Conservation (phyloP, 2,113 vertebrate species). For the Synodontis membranacea region DNA sequence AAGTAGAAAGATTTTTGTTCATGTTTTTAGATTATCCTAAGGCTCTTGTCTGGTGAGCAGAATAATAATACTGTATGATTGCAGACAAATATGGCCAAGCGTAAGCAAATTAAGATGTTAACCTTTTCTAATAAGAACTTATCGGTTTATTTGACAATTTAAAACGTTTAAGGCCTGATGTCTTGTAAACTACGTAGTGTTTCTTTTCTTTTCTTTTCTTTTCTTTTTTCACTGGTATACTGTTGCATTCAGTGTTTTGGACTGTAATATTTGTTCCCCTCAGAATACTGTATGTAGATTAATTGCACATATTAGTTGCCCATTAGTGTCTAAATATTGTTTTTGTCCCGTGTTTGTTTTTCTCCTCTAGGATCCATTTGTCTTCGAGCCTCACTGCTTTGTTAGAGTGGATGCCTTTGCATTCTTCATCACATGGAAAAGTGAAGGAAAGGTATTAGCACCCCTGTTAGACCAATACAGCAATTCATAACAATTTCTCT, state of each 20-base stretch:
- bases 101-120: background rate
- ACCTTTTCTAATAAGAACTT: too few species aligned
- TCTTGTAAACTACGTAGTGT: background rate
- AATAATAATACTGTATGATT: constrained; percentile 9
- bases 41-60: background rate
- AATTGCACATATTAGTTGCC: background rate
- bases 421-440: constrained; percentile 97
- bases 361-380: constrained; percentile 84
- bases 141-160: background rate
- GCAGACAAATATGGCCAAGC: background rate
- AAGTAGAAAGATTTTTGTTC: background rate
- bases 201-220: too few species aligned
- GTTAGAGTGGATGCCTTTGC: constrained; percentile 94
- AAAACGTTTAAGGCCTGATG: background rate
- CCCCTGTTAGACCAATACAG: background rate
- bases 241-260: background rate
- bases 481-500: background rate
- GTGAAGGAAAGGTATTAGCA: constrained; percentile 90
- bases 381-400: constrained; percentile 92
- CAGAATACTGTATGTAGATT: background rate
- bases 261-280: background rate
- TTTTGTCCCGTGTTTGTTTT: constrained; percentile 27
- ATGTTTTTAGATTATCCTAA: background rate
- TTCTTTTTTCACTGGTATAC: background rate
- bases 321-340: background rate